Conservation (phyloP, 2,888 invertebrate genomes). For the Glyphotaelius pellucidus region DNA sequence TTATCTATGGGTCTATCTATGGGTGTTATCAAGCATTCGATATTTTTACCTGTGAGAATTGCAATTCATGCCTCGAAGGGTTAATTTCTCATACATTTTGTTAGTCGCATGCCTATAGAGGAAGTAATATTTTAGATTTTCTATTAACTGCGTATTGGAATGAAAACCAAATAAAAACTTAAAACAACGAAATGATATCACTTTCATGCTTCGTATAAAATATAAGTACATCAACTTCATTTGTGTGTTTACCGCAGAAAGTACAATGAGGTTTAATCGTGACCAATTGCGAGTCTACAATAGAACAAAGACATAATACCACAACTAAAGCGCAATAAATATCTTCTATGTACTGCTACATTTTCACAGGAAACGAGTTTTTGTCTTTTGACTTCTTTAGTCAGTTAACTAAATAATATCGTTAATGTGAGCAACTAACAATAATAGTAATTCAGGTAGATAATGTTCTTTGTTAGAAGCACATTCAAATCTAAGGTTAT, state of each 20-base stretch:
- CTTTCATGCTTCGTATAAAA: not conserved
- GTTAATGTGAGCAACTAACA: not conserved
- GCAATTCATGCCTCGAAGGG: not conserved
- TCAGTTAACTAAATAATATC: constrained; percentile 26
- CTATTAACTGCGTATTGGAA: not conserved
- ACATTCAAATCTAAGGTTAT: constrained; percentile 57
- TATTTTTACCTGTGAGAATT: not conserved
- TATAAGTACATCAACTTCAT: not conserved
- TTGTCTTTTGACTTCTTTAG: constrained; percentile 32
- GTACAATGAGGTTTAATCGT: constrained; percentile 31
- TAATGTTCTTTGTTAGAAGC: constrained; percentile 43
- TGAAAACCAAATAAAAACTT: not conserved
- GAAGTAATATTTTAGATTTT: too few species aligned
- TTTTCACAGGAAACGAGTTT: constrained; percentile 45
- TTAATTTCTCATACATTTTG: too few species aligned
- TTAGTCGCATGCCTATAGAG: too few species aligned
- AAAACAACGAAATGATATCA: not conserved
- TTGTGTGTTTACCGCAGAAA: constrained; percentile 18
- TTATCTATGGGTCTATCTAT: too few species aligned
- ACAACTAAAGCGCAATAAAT: constrained; percentile 40
- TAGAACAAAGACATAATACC: constrained; percentile 30
- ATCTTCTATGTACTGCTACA: constrained; percentile 17
- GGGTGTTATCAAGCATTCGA: too few species aligned
- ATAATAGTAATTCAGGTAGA: constrained; percentile 10
- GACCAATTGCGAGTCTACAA: constrained; percentile 31